A percentile compares a stretch with the other conserved stretches of the same genome.
Conservation (phyloP, 2,797 vertebrate genomes). For the Clarias pachynema region DNA sequence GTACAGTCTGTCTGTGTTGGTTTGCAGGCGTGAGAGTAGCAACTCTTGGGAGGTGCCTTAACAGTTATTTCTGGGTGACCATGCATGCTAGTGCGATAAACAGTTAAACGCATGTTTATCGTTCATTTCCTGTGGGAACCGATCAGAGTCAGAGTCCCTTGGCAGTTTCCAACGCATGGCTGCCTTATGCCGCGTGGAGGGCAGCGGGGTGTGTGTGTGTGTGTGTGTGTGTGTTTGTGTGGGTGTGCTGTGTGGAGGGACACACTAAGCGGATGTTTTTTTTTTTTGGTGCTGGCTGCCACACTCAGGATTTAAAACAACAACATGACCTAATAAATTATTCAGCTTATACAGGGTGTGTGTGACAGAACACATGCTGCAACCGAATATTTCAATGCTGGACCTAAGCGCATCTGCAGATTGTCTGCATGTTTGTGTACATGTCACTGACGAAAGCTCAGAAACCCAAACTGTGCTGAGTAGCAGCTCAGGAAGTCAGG, state of each 20-base stretch:
- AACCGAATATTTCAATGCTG: slow-evolving; percentile 69
- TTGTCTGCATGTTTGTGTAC: slow-evolving; percentile 27
- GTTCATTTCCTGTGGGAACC: slow-evolving; percentile 53
- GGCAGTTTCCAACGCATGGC: slow-evolving; percentile 52
- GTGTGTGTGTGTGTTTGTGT: background rate
- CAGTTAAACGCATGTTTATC: slow-evolving; percentile 63
- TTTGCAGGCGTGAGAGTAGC: slow-evolving; percentile 30
- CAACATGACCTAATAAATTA: slow-evolving; percentile 69
- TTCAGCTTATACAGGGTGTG: slow-evolving; percentile 67
- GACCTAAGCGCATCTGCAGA: slow-evolving; percentile 47
- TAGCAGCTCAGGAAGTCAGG: slow-evolving; percentile 39
- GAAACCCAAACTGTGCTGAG: slow-evolving; percentile 41
- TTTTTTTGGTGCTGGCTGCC: slow-evolving; percentile 59
- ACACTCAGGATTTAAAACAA: slow-evolving; percentile 63
- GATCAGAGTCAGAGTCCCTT: slow-evolving; percentile 52
- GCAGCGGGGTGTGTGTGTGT: slow-evolving; percentile 9
- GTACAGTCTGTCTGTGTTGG: slow-evolving; percentile 10
- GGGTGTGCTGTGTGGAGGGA: slow-evolving; percentile 13
- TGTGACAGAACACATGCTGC: slow-evolving; percentile 73
- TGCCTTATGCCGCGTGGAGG: slow-evolving; percentile 46
- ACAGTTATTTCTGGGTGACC: slow-evolving; percentile 41
- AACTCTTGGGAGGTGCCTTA: slow-evolving; percentile 44
- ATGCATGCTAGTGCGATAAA: slow-evolving; percentile 54
- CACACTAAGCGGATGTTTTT: slow-evolving; percentile 52
- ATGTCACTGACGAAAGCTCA: slow-evolving; percentile 9